Percentiles rank a stretch among this genome's conserved stretches.
phyloP scores from a whole-genome alignment of 2,888 invertebrate species.

The Oligia latruncula region DNA sequence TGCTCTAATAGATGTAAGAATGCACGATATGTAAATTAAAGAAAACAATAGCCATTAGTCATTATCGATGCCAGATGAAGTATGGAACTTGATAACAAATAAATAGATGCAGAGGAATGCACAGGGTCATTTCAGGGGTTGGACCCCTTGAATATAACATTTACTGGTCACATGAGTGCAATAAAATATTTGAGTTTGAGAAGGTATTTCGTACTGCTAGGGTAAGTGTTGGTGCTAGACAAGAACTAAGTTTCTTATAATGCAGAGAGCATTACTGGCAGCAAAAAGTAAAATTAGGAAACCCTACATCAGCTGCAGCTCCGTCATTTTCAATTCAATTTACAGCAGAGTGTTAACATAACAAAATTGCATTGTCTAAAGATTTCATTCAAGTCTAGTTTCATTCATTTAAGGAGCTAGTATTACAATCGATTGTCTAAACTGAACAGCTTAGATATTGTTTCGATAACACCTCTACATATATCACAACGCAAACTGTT shows the following conservation, averaged over 20 bases:
- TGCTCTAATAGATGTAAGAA: conserved; percentile 68
- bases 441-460: conserved; percentile 25
- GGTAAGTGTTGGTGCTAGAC: background rate
- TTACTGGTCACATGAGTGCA: background rate
- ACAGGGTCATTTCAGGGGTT: background rate
- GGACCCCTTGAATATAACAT: background rate
- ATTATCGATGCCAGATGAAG: conserved; percentile 26
- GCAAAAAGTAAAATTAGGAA: background rate
- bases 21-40: conserved; percentile 63
- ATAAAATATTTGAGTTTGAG: background rate
- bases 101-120: background rate
- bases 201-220: background rate
- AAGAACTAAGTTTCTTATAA: background rate
- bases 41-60: conserved; percentile 52
- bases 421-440: background rate
- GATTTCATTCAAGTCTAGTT: background rate
- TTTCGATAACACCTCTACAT: conserved; percentile 44
- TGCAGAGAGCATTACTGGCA: background rate
- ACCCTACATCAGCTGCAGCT: background rate
- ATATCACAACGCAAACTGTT: conserved; percentile 26
- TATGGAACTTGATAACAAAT: background rate
- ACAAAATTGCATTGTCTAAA: background rate
- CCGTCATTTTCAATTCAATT: background rate
- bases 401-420: conserved; percentile 8
- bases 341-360: background rate